These are phyloP conservation scores for Cerceris ruficornis DNA, from an alignment of 2,888 invertebrate genomes.

Conservation along the genomic window DNA sequence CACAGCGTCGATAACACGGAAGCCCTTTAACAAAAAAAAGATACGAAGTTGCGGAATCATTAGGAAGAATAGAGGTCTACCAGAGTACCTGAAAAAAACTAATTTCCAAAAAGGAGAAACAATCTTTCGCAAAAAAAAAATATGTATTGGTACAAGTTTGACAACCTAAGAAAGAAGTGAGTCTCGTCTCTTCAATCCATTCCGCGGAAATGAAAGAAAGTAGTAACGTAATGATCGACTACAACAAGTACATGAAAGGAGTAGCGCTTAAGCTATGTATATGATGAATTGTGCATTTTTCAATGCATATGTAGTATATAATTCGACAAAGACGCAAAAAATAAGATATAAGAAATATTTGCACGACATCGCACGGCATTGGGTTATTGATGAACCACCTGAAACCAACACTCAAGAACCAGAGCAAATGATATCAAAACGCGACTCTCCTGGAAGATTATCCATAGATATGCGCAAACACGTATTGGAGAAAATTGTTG, in stretches of 20 bases:
- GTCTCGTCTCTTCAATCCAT: slow-evolving; percentile 26
- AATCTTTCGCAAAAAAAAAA: slow-evolving; percentile 19
- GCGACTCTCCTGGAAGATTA: slow-evolving; percentile 19
- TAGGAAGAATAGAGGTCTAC: slow-evolving; percentile 35
- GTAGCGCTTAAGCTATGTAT: slow-evolving; percentile 30
- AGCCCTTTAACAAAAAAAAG: slow-evolving; percentile 30
- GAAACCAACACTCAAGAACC: slow-evolving; percentile 18
- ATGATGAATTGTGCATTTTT: slow-evolving; percentile 26
- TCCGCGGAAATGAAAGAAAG: slow-evolving; percentile 45
- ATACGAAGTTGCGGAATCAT: slow-evolving; percentile 42
- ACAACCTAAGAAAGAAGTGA: slow-evolving; percentile 33
- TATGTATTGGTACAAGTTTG: slow-evolving; percentile 25
- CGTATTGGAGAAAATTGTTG: slow-evolving; percentile 19
- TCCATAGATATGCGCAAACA: slow-evolving; percentile 21
- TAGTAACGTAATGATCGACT: no score
- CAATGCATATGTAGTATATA: slow-evolving; percentile 19
- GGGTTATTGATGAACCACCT: slow-evolving; percentile 15
- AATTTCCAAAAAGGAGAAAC: slow-evolving; percentile 19
- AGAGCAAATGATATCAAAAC: slow-evolving; percentile 8
- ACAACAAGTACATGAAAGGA: no score
- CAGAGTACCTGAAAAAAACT: slow-evolving; percentile 20
- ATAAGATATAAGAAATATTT: slow-evolving; percentile 21
- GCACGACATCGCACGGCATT: slow-evolving; percentile 17
- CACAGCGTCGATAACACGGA: slow-evolving; percentile 27
- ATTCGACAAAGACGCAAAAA: slow-evolving; percentile 13